Evolutionary conservation across 2,888 invertebrate genomes (phyloP), one percentile per base, ranked within the genome.

Genomic region (Dioctria rufipes): DNA sequence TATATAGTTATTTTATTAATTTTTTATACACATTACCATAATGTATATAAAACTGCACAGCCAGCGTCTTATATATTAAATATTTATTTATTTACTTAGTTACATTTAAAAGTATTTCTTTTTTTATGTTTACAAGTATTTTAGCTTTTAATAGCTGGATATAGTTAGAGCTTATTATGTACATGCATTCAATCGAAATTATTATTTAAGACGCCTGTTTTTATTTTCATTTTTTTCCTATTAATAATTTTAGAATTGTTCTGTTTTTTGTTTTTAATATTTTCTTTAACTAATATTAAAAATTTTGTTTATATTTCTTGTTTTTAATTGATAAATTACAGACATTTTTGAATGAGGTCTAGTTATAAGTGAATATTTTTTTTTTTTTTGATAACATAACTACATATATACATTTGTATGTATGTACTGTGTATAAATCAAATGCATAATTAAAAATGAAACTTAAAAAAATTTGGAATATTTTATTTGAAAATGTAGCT

Each of bases 11-110:
- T 25, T 25, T 25, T 25, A 25, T 25, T 25, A 25, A 25, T 69
- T 58, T 25, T 42, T 71, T 71, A 39, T 80, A 46, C 71, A 60
- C 71, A 49, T 60, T 73, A 51, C 8, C 58, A 46, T 61, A 61
- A 13, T 65, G 11, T 80, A 46, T 80, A 73, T 75, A 81, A 67
- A 81, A 81, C 78, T 78, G 81, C 81, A 81, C 81, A 81, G 81
- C 81, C 81, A 81, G 81, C 81, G 69, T 81, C 78, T 78, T 81
- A 43, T 77, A 54, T 78, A 25, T 25, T 63, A 65, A 65, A 51
- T 25, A 49, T 46, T 42, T 73, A 60, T 60, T 69, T 65, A 46
- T 65, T 42, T 65, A 25, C 25, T 25, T 25, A 25, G 25, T 25
- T 25, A 25, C 25, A 25, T 42, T 65, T 11, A 11, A 39, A 3